These are phyloP conservation scores for Menidia beryllina DNA, from an alignment of 2,113 vertebrate species.

Conservation along the genomic window DNA sequence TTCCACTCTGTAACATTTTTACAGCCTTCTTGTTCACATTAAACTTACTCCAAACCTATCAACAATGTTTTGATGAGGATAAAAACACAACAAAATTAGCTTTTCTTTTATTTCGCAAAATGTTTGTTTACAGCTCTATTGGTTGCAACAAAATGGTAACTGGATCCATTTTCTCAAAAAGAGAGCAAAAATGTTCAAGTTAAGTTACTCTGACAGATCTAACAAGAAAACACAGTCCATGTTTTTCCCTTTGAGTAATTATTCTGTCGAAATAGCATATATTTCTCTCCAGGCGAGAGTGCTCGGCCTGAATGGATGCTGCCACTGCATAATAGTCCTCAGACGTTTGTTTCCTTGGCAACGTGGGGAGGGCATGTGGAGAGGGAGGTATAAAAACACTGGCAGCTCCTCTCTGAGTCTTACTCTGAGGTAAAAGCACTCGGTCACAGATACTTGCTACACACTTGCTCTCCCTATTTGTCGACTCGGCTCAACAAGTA, in stretches of 20 bases:
- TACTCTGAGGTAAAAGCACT: slow-evolving; percentile 73
- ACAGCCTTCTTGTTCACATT: slow-evolving; percentile 3
- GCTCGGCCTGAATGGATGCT: slow-evolving; percentile 82
- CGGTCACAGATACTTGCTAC: slow-evolving; percentile 44
- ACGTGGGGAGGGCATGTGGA: slow-evolving; percentile 80
- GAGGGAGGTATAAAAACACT: slow-evolving; percentile 84
- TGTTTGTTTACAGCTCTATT: slow-evolving; percentile 9
- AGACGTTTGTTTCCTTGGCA: slow-evolving; percentile 84
- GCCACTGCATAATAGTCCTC: slow-evolving; percentile 81
- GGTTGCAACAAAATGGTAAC: slow-evolving; percentile 17
- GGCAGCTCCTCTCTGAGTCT: slow-evolving; percentile 72
- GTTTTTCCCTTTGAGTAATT: slow-evolving; percentile 79
- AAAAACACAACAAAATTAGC: slow-evolving; percentile 19
- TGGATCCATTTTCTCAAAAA: slow-evolving; percentile 21
- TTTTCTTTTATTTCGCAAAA: slow-evolving; percentile 18
- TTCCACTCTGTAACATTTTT: not conserved
- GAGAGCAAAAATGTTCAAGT: slow-evolving; percentile 25
- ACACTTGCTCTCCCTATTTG: slow-evolving; percentile 37
- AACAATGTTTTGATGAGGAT: not conserved
- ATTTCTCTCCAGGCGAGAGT: slow-evolving; percentile 77
- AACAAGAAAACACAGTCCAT: slow-evolving; percentile 54
- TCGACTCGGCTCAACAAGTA: slow-evolving; percentile 29
- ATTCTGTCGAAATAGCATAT: slow-evolving; percentile 77
- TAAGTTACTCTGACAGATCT: slow-evolving; percentile 38
- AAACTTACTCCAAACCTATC: slow-evolving; percentile 15